A percentile compares a stretch with the other conserved stretches of the same genome.
These are phyloP conservation scores for Drosophila macrothrix DNA, from an alignment of 2,888 invertebrate species.

Conservation along the genomic window DNA sequence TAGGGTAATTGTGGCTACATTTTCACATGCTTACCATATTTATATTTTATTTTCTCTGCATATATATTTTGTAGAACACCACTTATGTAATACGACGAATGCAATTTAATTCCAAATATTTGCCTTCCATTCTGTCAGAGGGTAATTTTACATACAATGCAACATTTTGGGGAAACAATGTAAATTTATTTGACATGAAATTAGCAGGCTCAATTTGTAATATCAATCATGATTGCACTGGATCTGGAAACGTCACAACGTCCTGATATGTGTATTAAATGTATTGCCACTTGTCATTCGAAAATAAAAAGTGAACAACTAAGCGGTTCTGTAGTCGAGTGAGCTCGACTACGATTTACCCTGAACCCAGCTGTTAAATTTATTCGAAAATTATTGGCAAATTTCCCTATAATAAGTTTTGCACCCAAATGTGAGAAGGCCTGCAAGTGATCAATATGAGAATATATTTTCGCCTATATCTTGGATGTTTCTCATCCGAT, in stretches of 20 bases:
- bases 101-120: fast-evolving
- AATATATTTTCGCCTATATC: too few relatives aligned
- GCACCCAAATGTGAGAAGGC: too few relatives aligned
- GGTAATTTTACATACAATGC: neutral
- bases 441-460: too few relatives aligned
- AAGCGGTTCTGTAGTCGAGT: too few relatives aligned
- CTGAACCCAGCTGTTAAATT: too few relatives aligned
- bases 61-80: neutral
- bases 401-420: too few relatives aligned
- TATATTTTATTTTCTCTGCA: neutral
- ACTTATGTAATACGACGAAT: neutral
- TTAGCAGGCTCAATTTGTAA: neutral
- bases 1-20: neutral
- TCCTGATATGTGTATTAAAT: neutral
- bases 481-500: too few relatives aligned
- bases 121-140: neutral
- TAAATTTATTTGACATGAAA: neutral
- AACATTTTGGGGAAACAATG: neutral
- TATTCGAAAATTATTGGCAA: too few relatives aligned
- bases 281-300: neutral
- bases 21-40: neutral
- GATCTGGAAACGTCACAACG: neutral
- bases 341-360: too few relatives aligned
- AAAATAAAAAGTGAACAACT: neutral
- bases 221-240: neutral